Evolutionary conservation across 2,888 invertebrate genomes (phyloP).

Genomic region (Sinopyrophorus schimmeli): DNA sequence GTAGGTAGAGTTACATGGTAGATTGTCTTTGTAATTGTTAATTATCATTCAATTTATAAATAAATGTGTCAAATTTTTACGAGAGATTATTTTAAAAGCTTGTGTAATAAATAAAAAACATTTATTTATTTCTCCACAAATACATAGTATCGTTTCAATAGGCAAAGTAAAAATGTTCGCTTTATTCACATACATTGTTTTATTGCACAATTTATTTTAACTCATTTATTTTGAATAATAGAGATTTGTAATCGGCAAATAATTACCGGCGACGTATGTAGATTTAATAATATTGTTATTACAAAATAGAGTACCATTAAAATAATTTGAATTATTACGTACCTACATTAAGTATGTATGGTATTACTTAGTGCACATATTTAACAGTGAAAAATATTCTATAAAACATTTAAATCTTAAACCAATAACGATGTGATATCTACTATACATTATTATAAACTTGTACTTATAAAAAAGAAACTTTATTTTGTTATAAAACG

Average conservation of each 20-base stretch:
- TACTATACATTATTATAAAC: slow-evolving; percentile 4
- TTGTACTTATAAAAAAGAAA: not conserved
- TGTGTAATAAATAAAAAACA: too few relatives aligned
- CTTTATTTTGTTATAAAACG: not conserved
- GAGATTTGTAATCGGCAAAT: too few relatives aligned
- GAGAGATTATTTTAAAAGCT: too few relatives aligned
- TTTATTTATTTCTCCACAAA: slow-evolving; percentile 9
- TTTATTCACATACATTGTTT: slow-evolving; percentile 8
- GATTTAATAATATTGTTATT: not conserved
- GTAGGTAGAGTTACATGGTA: too few relatives aligned
- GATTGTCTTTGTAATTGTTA: too few relatives aligned
- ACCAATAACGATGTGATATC: slow-evolving; percentile 6
- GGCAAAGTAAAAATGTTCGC: slow-evolving; percentile 5
- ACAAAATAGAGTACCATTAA: not conserved
- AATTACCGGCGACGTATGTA: too few relatives aligned
- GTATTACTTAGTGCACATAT: slow-evolving; percentile 15
- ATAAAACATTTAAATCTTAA: slow-evolving; percentile 16
- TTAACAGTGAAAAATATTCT: slow-evolving; percentile 24
- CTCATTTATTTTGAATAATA: not conserved
- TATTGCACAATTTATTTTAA: not conserved
- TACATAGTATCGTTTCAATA: slow-evolving; percentile 2
- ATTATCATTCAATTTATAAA: too few relatives aligned
- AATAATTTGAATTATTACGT: not conserved
- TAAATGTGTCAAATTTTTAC: too few relatives aligned
- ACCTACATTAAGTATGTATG: not conserved